These are phyloP conservation scores for Deilephila elpenor DNA, from an alignment of 2,888 invertebrate species.

Conservation along the genomic window DNA sequence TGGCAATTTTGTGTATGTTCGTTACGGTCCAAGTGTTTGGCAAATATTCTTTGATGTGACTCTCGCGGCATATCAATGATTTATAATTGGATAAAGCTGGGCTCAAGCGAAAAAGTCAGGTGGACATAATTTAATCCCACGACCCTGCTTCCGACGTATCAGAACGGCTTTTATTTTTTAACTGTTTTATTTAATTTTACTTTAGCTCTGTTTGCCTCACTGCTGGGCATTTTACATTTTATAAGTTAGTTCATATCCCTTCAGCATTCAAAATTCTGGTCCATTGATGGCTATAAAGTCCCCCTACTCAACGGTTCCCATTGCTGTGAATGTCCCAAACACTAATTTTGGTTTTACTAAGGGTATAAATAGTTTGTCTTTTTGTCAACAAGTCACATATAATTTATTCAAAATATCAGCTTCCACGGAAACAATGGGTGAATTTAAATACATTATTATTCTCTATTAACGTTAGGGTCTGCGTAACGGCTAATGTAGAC, in stretches of 20 bases:
- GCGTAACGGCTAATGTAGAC: slow-evolving; percentile 37
- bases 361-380: too few species aligned
- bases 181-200: background rate
- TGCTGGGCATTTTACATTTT: too few species aligned
- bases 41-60: slow-evolving; percentile 48
- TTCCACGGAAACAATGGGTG: slow-evolving; percentile 2
- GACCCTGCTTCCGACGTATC: background rate
- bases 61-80: slow-evolving; percentile 22
- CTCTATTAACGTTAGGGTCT: slow-evolving; percentile 33
- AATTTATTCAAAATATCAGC: background rate
- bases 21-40: slow-evolving; percentile 41
- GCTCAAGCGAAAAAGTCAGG: slow-evolving; percentile 10
- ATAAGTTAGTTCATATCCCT: too few species aligned
- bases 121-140: background rate
- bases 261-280: too few species aligned
- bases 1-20: slow-evolving; percentile 49
- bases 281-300: too few species aligned
- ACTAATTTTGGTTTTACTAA: too few species aligned
- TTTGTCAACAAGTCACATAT: too few species aligned
- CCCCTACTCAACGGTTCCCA: too few species aligned
- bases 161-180: background rate
- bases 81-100: slow-evolving; percentile 26
- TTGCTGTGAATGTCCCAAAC: too few species aligned
- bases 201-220: background rate
- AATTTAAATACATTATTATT: slow-evolving; percentile 37